These are phyloP conservation scores for Nycteola revayana DNA, from an alignment of 2,888 invertebrate genomes.

Conservation along the genomic window DNA sequence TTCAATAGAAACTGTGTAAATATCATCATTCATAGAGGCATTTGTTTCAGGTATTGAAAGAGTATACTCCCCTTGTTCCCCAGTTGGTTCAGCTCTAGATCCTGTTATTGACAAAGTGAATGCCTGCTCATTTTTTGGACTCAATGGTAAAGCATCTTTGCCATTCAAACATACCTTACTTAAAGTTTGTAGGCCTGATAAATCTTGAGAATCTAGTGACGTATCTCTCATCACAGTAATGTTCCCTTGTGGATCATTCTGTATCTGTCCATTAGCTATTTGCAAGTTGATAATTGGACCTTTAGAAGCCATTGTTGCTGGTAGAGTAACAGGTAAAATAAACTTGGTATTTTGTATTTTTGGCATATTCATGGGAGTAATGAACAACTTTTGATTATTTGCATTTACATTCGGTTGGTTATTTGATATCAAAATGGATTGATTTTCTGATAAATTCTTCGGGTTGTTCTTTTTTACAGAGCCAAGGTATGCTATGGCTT, in stretches of 20 bases:
- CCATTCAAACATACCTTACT: slow-evolving; percentile 59
- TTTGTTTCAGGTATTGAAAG: slow-evolving; percentile 78
- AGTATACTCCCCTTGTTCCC: slow-evolving; percentile 75
- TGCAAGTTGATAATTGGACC: slow-evolving; percentile 85
- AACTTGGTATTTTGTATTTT: slow-evolving; percentile 81
- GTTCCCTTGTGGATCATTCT: slow-evolving; percentile 82
- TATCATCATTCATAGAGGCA: slow-evolving; percentile 77
- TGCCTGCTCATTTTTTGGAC: slow-evolving; percentile 59
- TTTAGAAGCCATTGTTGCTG: slow-evolving; percentile 80
- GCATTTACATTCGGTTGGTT: slow-evolving; percentile 64
- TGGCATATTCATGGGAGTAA: slow-evolving; percentile 82
- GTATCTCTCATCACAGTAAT: slow-evolving; percentile 83
- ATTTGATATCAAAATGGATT: slow-evolving; percentile 71
- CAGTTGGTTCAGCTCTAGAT: slow-evolving; percentile 73
- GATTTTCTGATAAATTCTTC: slow-evolving; percentile 63
- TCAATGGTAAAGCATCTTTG: slow-evolving; percentile 55
- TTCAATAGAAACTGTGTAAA: slow-evolving; percentile 77
- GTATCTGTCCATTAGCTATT: slow-evolving; percentile 85
- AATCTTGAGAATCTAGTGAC: slow-evolving; percentile 54
- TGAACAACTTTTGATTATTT: slow-evolving; percentile 79
- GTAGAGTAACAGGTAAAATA: slow-evolving; percentile 74
- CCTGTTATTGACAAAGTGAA: slow-evolving; percentile 69
- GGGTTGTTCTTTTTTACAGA: slow-evolving; percentile 76
- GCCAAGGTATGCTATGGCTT: slow-evolving; percentile 78
- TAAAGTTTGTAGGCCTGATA: slow-evolving; percentile 72